Conservation (phyloP, 2,113 vertebrate genomes). For the Phalacrocorax pelagicus region DNA sequence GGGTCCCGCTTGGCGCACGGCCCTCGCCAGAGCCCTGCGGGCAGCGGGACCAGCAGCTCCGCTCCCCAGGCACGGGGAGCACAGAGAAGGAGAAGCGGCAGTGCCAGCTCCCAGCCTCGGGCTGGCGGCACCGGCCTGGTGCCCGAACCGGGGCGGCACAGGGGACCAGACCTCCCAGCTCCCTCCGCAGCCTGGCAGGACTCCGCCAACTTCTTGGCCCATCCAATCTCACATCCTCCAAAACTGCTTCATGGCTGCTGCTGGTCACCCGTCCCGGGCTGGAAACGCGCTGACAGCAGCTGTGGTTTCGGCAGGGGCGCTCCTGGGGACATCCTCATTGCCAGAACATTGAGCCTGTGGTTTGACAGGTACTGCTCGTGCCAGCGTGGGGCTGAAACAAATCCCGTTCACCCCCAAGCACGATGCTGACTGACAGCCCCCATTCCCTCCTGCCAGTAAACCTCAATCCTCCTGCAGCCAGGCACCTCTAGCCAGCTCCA, state of each 20-base stretch:
- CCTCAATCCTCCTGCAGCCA: not conserved
- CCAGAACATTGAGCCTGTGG: no score
- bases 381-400: not conserved
- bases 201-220: rapidly evolving
- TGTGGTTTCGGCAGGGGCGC: rapidly evolving
- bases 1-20: rapidly evolving
- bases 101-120: not conserved
- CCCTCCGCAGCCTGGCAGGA: not conserved
- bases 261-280: rapidly evolving
- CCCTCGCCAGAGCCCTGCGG: not conserved
- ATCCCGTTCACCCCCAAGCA: rapidly evolving
- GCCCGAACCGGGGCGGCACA: rapidly evolving
- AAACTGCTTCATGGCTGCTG: rapidly evolving
- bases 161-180: not conserved
- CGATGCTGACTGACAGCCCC: rapidly evolving
- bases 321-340: not conserved
- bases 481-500: not conserved
- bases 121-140: rapidly evolving
- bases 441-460: not conserved
- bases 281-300: not conserved
- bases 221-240: not conserved
- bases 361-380: rapidly evolving
- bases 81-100: no score
- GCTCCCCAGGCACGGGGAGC: not conserved
- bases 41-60: not conserved